These are phyloP conservation scores for Cybosia mesomella DNA, from an alignment of 2,888 invertebrate genomes.

Conservation along the genomic window DNA sequence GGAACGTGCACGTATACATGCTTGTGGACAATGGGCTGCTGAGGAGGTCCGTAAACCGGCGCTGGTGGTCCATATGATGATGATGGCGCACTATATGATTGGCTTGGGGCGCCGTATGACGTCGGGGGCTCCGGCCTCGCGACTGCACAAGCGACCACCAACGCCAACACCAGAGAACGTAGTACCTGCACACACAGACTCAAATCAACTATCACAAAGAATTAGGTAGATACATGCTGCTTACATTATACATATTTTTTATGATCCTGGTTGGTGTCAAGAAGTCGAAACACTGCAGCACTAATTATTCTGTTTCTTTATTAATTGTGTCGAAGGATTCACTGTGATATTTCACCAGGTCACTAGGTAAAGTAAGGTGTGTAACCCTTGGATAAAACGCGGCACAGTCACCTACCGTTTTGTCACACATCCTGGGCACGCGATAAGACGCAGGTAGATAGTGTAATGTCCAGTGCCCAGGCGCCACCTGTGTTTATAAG, in stretches of 20 bases:
- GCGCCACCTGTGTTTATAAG: conserved; percentile 84
- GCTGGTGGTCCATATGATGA: conserved; percentile 85
- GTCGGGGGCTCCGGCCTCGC: conserved; percentile 87
- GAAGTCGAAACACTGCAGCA: conserved; percentile 41
- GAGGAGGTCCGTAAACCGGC: conserved; percentile 90
- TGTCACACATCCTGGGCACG: conserved; percentile 80
- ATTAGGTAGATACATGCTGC: not conserved
- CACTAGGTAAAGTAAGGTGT: conserved; percentile 59
- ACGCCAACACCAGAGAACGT: conserved; percentile 77
- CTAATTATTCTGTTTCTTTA: conserved; percentile 26
- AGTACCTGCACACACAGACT: conserved; percentile 79
- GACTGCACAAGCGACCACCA: conserved; percentile 74
- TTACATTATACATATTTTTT: conserved; percentile 19
- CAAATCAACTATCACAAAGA: conserved; percentile 32
- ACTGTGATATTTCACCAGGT: conserved; percentile 58
- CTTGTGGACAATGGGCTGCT: conserved; percentile 93
- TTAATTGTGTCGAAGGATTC: conserved; percentile 24
- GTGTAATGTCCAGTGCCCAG: conserved; percentile 81
- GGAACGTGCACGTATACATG: conserved; percentile 97
- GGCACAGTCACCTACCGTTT: conserved; percentile 78
- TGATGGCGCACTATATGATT: conserved; percentile 80
- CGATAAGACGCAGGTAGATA: conserved; percentile 72
- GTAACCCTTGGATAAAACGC: conserved; percentile 26
- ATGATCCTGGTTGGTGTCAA: conserved; percentile 9
- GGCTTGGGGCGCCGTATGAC: conserved; percentile 87